Base-by-base conservation (phyloP, 2,888 invertebrate genomes). In the Leptinotarsa juncta region DNA sequence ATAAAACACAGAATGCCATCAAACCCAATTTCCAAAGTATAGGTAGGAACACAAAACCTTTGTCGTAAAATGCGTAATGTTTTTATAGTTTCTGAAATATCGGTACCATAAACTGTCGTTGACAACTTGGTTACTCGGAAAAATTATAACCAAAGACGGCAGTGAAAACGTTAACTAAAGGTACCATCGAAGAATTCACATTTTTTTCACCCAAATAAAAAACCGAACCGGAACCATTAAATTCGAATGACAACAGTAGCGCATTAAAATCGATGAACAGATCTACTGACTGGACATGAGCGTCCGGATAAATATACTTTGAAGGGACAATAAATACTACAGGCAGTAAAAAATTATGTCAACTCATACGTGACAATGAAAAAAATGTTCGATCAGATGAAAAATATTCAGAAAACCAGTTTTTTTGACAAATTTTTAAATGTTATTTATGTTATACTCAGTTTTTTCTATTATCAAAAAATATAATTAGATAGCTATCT, bases 221-320 rank as follows among this genome's bases (percentile, higher is more conserved):
- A 78, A 65, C 67, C 49, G 26, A 51, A 75, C 79, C 78, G 76
- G 78, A 79, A 74, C 79, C 74, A 78, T 79, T 75, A 78, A 79
- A 79, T 75, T 78, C 75, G 67, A 72, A 70, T 67, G 79, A 77
- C 79, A 79, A 75, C 79, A 71, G 79, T 79, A 79, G 77, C 76
- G 70, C 77, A 79, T 76, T 78, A 77, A 79, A 77, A 77, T 81
- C 81, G 83, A 83, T 84, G 80, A 80, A 71, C 55, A 72, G 65
- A 77, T 74, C 73, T 65, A 26, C 60, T 62, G 65, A 49, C 26
- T 50, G 42, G 57, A 65, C 65, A 65, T 42, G 4, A 32, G 65
- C 23, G 65, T 32, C 53, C 53, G n/a, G 53, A 42, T 42, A 42
- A 42, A 42, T 42, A 42, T 42, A 12, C 42, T 12, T 42, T 42